These are phyloP conservation scores for Sebastes taczanowskii DNA, from an alignment of 2,797 vertebrate genomes.

Conservation along the genomic window DNA sequence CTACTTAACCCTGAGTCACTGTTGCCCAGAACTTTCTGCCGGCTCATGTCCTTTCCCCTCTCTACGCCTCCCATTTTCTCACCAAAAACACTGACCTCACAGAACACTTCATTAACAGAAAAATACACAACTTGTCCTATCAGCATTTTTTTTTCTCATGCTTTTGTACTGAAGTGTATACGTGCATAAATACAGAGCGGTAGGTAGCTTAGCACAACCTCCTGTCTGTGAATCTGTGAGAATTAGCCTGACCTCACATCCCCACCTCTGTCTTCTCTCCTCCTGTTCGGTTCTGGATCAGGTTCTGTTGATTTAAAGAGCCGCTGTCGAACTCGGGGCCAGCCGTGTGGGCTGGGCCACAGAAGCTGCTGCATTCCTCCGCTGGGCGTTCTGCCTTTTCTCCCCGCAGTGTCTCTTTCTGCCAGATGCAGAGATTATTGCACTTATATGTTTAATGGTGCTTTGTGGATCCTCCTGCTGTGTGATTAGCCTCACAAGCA, in stretches of 20 bases:
- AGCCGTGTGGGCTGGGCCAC: slow-evolving; percentile 65
- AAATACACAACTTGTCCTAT: slow-evolving; percentile 49
- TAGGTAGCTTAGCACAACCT: slow-evolving; percentile 41
- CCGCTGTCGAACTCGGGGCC: slow-evolving; percentile 56
- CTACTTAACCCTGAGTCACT: slow-evolving; percentile 51
- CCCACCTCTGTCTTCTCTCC: slow-evolving; percentile 63
- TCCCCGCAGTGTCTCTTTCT: slow-evolving; percentile 42
- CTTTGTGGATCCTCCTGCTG: not conserved
- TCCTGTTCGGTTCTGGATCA: slow-evolving; percentile 64
- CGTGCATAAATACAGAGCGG: slow-evolving; percentile 5
- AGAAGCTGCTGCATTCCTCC: slow-evolving; percentile 76
- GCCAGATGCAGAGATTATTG: slow-evolving; percentile 36
- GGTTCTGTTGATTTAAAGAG: slow-evolving; percentile 74
- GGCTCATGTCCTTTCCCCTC: slow-evolving; percentile 35
- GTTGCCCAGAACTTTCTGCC: slow-evolving; percentile 26
- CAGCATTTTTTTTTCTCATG: slow-evolving; percentile 40
- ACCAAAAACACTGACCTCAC: slow-evolving; percentile 51
- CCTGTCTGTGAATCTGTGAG: slow-evolving; percentile 51
- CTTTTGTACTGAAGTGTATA: slow-evolving; percentile 18
- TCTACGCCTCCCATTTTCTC: slow-evolving; percentile 35
- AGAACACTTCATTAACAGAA: slow-evolving; percentile 41
- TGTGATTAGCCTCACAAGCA: not conserved
- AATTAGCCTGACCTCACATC: slow-evolving; percentile 53
- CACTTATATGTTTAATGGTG: slow-evolving; percentile 11
- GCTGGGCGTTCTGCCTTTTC: slow-evolving; percentile 66